phyloP scores from a whole-genome alignment of 1,140 invertebrate genomes.

The Piezodorus guildinii region DNA sequence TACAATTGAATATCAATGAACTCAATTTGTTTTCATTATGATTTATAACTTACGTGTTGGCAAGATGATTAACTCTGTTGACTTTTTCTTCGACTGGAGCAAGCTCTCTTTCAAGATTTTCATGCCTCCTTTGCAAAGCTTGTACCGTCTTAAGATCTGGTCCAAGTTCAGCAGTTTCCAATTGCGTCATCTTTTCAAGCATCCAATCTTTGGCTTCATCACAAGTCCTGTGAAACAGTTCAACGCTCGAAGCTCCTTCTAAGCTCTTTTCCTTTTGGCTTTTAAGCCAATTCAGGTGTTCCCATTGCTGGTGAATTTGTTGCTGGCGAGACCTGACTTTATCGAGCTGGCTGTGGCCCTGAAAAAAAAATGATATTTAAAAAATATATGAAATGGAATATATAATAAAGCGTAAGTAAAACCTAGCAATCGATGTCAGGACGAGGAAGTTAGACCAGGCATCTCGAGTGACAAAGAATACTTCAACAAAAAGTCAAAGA shows the following conservation, averaged over 20 bases:
- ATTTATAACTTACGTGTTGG: conserved; percentile 49
- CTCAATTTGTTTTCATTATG: neutral
- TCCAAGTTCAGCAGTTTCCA: conserved; percentile 65
- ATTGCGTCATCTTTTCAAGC: conserved; percentile 77
- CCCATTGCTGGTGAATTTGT: conserved; percentile 80
- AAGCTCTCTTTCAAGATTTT: conserved; percentile 79
- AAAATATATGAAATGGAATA: too few species aligned
- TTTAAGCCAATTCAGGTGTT: conserved; percentile 76
- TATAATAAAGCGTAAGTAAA: too few species aligned
- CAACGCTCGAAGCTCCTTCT: conserved; percentile 85
- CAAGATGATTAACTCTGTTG: conserved; percentile 63
- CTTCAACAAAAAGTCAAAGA: too few species aligned
- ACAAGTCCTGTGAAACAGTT: conserved; percentile 85
- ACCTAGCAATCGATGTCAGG: too few species aligned
- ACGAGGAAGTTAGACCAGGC: too few species aligned
- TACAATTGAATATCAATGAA: neutral
- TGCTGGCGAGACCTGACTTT: conserved; percentile 67
- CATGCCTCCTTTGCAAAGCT: conserved; percentile 75
- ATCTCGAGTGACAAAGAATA: too few species aligned
- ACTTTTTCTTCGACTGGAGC: conserved; percentile 85
- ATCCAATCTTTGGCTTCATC: conserved; percentile 91
- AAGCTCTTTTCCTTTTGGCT: conserved; percentile 81
- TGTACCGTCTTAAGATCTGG: conserved; percentile 83
- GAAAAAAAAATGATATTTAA: conserved; percentile 26
- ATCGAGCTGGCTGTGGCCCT: conserved; percentile 79